phyloP scores from a whole-genome alignment of 2,113 vertebrate genomes.

The Plectropomus leopardus region DNA sequence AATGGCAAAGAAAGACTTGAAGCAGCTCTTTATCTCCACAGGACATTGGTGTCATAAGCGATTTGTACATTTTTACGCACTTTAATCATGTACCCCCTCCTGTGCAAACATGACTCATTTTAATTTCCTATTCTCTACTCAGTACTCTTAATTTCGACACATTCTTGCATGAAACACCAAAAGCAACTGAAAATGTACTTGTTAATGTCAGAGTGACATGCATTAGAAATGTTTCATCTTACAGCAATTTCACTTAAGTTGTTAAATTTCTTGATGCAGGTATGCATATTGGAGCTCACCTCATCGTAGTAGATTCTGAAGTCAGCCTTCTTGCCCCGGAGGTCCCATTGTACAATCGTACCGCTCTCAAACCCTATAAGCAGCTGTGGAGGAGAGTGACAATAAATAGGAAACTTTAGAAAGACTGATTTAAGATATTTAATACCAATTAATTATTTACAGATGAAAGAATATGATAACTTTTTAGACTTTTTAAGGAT shows the following conservation, averaged over 20 bases:
- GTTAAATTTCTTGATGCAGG: neutral
- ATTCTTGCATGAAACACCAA: conserved; percentile 6
- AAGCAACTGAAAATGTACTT: neutral
- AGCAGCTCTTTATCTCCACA: neutral
- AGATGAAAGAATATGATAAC: too few relatives aligned
- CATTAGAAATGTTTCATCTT: neutral
- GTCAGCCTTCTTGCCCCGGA: conserved; percentile 94
- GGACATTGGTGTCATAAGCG: neutral
- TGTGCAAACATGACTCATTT: neutral
- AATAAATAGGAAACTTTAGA: conserved; percentile 2
- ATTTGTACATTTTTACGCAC: neutral
- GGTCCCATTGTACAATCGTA: conserved; percentile 96
- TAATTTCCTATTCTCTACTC: conserved; percentile 1
- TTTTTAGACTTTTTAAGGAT: too few relatives aligned
- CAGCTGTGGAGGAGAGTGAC: conserved; percentile 81
- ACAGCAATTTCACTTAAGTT: neutral
- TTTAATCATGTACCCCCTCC: neutral
- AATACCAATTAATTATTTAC: too few relatives aligned
- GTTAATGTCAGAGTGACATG: neutral
- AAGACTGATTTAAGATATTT: conserved; percentile 2
- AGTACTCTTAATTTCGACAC: neutral
- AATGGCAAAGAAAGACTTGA: neutral
- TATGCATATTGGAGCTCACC: conserved; percentile 83
- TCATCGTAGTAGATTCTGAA: conserved; percentile 98
- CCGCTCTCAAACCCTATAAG: conserved; percentile 98